Evolutionary conservation across 2,113 vertebrate species (phyloP), one percentile per base, ranked within the genome.

Genomic region (Engraulis encrasicolus): DNA sequence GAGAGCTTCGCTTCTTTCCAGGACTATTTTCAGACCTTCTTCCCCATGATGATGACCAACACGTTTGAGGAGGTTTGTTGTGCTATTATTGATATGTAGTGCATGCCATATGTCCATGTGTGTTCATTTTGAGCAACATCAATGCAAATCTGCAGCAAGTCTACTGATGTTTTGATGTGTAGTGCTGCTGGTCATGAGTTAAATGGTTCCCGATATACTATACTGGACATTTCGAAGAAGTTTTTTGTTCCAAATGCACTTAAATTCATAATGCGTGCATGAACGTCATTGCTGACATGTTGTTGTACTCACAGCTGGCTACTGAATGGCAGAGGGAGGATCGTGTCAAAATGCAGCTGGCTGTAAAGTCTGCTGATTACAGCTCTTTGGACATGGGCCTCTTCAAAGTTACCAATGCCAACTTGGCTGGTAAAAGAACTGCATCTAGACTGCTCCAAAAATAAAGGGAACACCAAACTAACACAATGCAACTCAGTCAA

Each of bases 51-150:
- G 92, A 89, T 97, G 80, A 61, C 95, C 78, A 97, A 97, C 17
- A 92, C 95, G 20, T 97, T 97, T 90, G 96, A 97, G 93, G 95
- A 95, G 27, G 96, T 97, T 92, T 93, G 96, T 90, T 52, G 78
- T 34, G 2, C 23, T 79, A 11, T 17, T 74, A 15, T 74, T 74
- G 15, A 2, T 34, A 4, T 3, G 50, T 1, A 54, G 52, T 54
- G 17, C 14, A 52, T 37, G 54, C 18, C 48, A 20, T 66, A 7
- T 40, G 40, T 45, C 9, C 3, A 45, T 45, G 4, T 45, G 40
- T 45, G 40, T 45, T n/a, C 3, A 45, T 3, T 3, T 5, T 45
- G 40, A 9, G 9, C 40, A 5, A 45, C 9, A 45, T 9, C 9
- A 45, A 45, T 45, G 40, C 40, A 45, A 45, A 9, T 45, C 40